A percentile compares a stretch with the other conserved stretches of the same genome.
Conservation (phyloP, 2,113 vertebrate genomes). For the Percina caprodes region DNA sequence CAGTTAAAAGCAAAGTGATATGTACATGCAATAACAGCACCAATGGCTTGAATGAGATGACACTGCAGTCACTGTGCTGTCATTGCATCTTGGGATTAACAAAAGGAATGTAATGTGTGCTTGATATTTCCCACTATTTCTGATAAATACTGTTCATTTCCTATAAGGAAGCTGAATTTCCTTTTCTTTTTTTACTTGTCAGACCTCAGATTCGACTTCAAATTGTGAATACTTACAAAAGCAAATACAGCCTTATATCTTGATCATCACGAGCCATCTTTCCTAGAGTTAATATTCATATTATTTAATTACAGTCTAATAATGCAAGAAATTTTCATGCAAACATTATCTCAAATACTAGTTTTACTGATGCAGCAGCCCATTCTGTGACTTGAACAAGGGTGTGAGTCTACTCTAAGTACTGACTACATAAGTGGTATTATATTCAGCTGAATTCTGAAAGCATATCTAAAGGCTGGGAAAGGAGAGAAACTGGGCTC, state of each 20-base stretch:
- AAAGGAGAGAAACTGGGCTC: conserved; percentile 34
- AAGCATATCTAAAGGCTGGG: conserved; percentile 52
- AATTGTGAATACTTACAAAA: conserved; percentile 15
- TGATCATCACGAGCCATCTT: conserved; percentile 4
- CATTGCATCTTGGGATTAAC: conserved; percentile 12
- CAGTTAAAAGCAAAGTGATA: conserved; percentile 28
- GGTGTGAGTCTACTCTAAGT: conserved; percentile 48
- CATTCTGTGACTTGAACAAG: conserved; percentile 29
- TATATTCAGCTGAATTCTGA: conserved; percentile 41
- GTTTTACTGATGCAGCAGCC: conserved; percentile 48
- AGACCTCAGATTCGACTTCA: conserved; percentile 3
- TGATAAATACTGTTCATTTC: conserved; percentile 36
- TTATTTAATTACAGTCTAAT: conserved; percentile 47
- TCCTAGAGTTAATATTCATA: conserved; percentile 26
- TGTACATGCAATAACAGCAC: conserved; percentile 32
- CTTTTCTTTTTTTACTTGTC: background rate
- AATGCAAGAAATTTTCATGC: conserved; percentile 71
- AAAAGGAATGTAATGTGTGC: conserved; percentile 21
- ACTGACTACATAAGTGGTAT: conserved; percentile 47
- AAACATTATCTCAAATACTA: conserved; percentile 58
- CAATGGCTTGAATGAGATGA: conserved; percentile 10
- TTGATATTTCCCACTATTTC: conserved; percentile 28
- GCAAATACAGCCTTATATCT: background rate
- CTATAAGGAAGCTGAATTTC: conserved; percentile 39
- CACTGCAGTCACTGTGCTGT: background rate